A percentile compares a stretch with the other conserved stretches of the same genome.
phyloP scores from a whole-genome alignment of 2,113 vertebrate genomes.

The Fulica atra region DNA sequence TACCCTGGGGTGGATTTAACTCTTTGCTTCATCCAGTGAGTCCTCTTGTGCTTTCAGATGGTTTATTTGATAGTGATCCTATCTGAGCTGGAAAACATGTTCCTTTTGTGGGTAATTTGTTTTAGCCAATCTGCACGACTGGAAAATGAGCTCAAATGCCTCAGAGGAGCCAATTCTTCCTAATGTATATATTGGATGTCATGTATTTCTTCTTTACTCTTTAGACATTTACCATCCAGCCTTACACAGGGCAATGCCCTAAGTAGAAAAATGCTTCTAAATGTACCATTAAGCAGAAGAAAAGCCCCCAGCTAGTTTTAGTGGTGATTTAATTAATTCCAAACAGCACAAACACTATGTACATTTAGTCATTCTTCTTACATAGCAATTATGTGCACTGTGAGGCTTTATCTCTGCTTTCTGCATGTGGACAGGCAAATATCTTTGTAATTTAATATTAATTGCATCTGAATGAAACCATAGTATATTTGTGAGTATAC shows the following conservation, averaged over 20 bases:
- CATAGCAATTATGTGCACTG: not conserved
- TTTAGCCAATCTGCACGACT: not conserved
- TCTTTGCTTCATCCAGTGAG: not conserved
- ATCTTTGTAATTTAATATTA: not conserved
- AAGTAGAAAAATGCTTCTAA: not conserved
- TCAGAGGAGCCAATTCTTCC: constrained; percentile 19
- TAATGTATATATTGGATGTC: not conserved
- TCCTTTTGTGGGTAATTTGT: not conserved
- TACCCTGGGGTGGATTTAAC: not conserved
- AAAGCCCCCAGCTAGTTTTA: constrained; percentile 49
- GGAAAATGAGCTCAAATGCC: constrained; percentile 28
- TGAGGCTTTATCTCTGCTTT: not conserved
- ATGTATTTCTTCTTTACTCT: not conserved
- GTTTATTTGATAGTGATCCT: not conserved
- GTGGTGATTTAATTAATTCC: constrained; percentile 51
- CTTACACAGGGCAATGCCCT: accelerated
- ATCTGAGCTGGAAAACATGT: not conserved
- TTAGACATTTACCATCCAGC: not conserved
- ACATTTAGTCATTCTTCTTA: constrained; percentile 1
- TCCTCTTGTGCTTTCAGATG: not conserved
- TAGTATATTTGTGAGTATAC: not conserved
- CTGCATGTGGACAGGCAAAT: not conserved
- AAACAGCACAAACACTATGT: not conserved
- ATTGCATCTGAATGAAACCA: not conserved
- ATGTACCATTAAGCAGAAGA: constrained; percentile 16